Evolutionary conservation across 2,888 invertebrate species (phyloP).

Genomic region (Psococerastis gibbosa): DNA sequence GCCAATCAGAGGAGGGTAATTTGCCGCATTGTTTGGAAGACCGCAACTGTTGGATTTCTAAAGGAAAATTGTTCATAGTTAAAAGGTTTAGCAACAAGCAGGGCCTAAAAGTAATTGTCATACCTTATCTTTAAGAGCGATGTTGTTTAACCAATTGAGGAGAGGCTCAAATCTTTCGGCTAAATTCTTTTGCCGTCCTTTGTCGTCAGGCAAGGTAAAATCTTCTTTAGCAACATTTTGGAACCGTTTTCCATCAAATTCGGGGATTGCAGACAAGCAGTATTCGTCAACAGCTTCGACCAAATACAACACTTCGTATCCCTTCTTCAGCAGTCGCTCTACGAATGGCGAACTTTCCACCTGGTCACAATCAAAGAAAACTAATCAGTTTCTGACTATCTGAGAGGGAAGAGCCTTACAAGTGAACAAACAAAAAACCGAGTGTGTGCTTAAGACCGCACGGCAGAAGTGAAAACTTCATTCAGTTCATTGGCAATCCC

Average conservation of each 20-base stretch:
- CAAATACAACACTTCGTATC: slow-evolving; percentile 87
- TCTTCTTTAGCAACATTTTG: slow-evolving; percentile 99
- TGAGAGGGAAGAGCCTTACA: too few relatives aligned
- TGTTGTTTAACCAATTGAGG: slow-evolving; percentile 72
- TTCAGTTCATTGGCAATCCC: too few relatives aligned
- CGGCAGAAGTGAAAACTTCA: too few relatives aligned
- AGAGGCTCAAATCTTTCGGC: slow-evolving; percentile 73
- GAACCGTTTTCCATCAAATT: slow-evolving; percentile 98
- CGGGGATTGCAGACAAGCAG: slow-evolving; percentile 85
- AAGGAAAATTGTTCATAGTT: background rate
- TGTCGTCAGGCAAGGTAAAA: slow-evolving; percentile 60
- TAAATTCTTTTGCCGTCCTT: slow-evolving; percentile 56
- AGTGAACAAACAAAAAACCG: too few relatives aligned
- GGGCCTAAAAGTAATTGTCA: too few relatives aligned
- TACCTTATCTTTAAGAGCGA: slow-evolving; percentile 55
- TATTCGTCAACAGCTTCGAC: slow-evolving; percentile 98
- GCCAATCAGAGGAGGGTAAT: too few relatives aligned
- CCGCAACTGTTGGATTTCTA: background rate
- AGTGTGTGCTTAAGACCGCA: too few relatives aligned
- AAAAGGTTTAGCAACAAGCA: slow-evolving; percentile 9
- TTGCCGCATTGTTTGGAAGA: too few relatives aligned
- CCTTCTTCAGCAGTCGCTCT: slow-evolving; percentile 78
- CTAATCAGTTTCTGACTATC: too few relatives aligned
- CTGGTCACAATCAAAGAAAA: too few relatives aligned
- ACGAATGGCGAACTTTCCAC: slow-evolving; percentile 87